Conservation (phyloP, 2,888 invertebrate species). For the Abrostola tripartita region DNA sequence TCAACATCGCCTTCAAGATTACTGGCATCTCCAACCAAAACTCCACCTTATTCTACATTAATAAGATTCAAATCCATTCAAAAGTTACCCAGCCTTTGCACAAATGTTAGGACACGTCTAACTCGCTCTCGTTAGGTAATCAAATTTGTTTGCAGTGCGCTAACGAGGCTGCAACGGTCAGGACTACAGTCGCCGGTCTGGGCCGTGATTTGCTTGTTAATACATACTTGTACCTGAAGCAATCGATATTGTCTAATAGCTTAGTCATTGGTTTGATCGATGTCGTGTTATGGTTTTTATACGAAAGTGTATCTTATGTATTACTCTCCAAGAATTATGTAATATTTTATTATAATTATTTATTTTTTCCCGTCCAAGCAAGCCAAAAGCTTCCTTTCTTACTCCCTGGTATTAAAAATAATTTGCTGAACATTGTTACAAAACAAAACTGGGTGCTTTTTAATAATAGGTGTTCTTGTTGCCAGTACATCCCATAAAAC, state of each 20-base stretch:
- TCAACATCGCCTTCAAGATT: slow-evolving; percentile 45
- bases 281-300: slow-evolving; percentile 2
- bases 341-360: not conserved
- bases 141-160: slow-evolving; percentile 82
- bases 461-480: not conserved
- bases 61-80: slow-evolving; percentile 45
- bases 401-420: not conserved
- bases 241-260: slow-evolving; percentile 57
- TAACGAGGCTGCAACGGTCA: slow-evolving; percentile 77
- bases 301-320: not conserved
- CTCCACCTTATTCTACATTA: slow-evolving; percentile 21
- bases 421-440: not conserved
- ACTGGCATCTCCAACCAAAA: slow-evolving; percentile 22
- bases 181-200: slow-evolving; percentile 57
- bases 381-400: not conserved
- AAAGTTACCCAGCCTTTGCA: slow-evolving; percentile 38
- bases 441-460: not conserved
- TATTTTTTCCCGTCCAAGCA: not conserved
- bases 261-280: slow-evolving; percentile 31
- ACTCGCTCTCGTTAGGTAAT: slow-evolving; percentile 81
- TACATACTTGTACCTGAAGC: slow-evolving; percentile 43
- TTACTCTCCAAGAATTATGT: not conserved
- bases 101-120: slow-evolving; percentile 63
- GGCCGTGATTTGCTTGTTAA: slow-evolving; percentile 75
- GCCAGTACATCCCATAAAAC: not conserved